phyloP scores from a whole-genome alignment of 2,113 vertebrate species.

The Pica pica region DNA sequence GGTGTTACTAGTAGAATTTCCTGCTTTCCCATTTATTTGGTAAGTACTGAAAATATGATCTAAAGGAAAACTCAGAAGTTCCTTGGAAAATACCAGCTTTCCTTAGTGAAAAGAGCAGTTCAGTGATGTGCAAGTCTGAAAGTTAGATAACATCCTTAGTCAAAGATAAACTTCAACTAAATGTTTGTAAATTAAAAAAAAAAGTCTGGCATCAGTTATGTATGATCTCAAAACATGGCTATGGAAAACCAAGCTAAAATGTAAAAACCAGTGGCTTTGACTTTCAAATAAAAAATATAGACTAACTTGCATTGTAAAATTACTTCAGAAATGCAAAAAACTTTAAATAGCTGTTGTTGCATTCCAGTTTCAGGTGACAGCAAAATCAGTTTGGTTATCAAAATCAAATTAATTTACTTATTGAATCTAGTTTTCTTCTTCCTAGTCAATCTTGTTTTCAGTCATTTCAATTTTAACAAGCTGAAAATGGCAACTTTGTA shows the following conservation, averaged over 20 bases:
- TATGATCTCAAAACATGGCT: background rate
- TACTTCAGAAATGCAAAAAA: background rate
- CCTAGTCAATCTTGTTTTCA: background rate
- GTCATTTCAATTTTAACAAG: background rate
- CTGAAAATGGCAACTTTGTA: background rate
- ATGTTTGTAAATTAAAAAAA: background rate
- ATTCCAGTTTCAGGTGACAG: background rate
- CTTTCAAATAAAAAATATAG: background rate
- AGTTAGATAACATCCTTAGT: background rate
- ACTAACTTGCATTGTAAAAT: background rate
- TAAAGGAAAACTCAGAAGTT: background rate
- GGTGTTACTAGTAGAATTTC: background rate
- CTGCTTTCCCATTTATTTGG: background rate
- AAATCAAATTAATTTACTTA: background rate
- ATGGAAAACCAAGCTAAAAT: background rate
- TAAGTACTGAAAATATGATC: background rate
- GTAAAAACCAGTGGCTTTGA: background rate
- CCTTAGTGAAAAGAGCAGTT: background rate
- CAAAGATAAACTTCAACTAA: background rate
- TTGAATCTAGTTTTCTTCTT: background rate
- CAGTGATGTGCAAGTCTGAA: background rate
- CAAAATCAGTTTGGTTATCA: background rate
- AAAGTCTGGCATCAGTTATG: accelerated
- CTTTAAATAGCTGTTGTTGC: background rate
- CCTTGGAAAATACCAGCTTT: background rate